Percentiles rank a stretch among this genome's conserved stretches.
Evolutionary conservation across 2,797 vertebrate species (phyloP).

Genomic region (Sphenodon punctatus): DNA sequence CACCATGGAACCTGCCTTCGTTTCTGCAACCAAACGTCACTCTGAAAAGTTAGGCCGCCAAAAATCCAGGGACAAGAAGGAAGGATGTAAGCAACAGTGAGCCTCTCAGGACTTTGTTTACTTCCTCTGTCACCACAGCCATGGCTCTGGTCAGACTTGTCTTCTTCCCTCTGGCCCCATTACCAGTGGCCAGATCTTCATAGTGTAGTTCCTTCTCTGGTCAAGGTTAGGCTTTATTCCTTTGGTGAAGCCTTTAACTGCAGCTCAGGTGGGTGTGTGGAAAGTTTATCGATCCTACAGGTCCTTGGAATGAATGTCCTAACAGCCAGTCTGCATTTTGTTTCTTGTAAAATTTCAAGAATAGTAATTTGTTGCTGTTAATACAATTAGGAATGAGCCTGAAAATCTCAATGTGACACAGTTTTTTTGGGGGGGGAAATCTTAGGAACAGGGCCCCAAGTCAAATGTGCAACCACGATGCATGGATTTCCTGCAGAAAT

Average conservation of each 20-base stretch:
- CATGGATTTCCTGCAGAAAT: too few species aligned
- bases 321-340: too few species aligned
- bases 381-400: background rate
- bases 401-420: background rate
- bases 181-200: background rate
- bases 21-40: conserved; percentile 81
- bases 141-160: background rate
- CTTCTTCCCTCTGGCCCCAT: background rate
- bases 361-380: background rate
- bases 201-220: background rate
- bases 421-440: too few species aligned
- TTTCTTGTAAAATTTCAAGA: too few species aligned
- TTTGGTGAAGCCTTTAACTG: background rate
- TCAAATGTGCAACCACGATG: too few species aligned
- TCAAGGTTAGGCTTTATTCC: background rate
- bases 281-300: background rate
- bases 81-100: conserved; percentile 87
- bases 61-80: conserved; percentile 84
- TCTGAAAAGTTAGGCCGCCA: conserved; percentile 70
- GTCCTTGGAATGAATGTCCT: too few species aligned
- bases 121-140: background rate
- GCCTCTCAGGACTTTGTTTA: too few species aligned
- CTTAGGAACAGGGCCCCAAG: too few species aligned
- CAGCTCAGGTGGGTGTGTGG: background rate
- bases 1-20: conserved; percentile 71